A percentile compares a stretch with the other conserved stretches of the same genome.
Evolutionary conservation across 2,888 invertebrate species (phyloP).

Genomic region (Machimus rusticus): DNA sequence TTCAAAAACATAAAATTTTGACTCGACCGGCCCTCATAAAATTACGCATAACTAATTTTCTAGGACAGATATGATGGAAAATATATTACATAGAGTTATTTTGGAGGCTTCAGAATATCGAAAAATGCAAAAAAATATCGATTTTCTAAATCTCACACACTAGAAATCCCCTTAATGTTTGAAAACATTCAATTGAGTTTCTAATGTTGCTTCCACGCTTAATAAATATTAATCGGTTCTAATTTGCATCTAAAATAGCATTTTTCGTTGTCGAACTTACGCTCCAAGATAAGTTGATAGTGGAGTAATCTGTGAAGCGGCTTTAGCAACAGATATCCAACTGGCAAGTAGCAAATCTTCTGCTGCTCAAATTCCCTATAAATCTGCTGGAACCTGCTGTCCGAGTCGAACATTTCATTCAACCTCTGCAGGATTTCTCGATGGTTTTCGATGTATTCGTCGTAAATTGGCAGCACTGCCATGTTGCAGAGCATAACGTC

Average conservation of each 20-base stretch:
- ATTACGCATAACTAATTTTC: too few relatives aligned
- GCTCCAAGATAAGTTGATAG: conserved; percentile 78
- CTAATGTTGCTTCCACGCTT: too few relatives aligned
- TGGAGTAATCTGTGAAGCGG: conserved; percentile 86
- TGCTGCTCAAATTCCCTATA: conserved; percentile 82
- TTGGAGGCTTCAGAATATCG: too few relatives aligned
- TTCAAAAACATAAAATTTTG: too few relatives aligned
- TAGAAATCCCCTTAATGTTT: too few relatives aligned
- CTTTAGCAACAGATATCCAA: conserved; percentile 81
- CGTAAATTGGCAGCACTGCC: conserved; percentile 71
- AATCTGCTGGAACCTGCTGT: conserved; percentile 72
- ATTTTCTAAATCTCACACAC: too few relatives aligned
- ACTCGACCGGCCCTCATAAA: too few relatives aligned
- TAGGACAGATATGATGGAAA: too few relatives aligned
- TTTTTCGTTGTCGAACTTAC: conserved; percentile 65
- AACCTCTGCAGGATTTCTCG: conserved; percentile 79
- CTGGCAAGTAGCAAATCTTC: conserved; percentile 85
- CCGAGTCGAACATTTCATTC: conserved; percentile 78
- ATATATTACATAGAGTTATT: too few relatives aligned
- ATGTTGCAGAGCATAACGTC: conserved; percentile 77
- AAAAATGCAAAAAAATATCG: too few relatives aligned
- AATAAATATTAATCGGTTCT: not conserved
- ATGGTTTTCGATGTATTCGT: conserved; percentile 77
- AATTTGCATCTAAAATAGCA: not conserved
- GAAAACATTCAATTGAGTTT: too few relatives aligned